Conservation (phyloP, 2,113 vertebrate species). For the Orcinus orca region DNA sequence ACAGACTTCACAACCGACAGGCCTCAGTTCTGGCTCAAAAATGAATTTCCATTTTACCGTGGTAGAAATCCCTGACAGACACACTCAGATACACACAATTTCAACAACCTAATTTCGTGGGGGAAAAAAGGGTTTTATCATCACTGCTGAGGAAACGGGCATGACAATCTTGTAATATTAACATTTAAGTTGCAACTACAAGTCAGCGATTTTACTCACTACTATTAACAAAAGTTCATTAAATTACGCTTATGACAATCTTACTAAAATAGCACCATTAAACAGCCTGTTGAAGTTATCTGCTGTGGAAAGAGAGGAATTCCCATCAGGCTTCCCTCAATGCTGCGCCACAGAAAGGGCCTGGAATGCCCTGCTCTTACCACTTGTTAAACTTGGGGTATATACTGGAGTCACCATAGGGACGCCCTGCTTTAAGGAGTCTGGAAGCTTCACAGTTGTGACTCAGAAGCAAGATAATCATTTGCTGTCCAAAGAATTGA, state of each 20-base stretch:
- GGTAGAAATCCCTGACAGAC: not conserved
- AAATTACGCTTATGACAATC: not conserved
- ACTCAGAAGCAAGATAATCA: not conserved
- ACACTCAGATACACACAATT: not conserved
- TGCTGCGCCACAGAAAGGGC: not conserved
- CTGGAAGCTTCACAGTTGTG: not conserved
- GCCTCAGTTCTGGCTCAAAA: not conserved
- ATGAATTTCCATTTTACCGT: not conserved
- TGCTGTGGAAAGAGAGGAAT: not conserved
- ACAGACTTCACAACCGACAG: not conserved
- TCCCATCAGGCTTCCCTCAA: not conserved
- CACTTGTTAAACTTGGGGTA: not conserved
- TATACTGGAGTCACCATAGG: not conserved
- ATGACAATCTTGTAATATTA: not conserved
- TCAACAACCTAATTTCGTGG: not conserved
- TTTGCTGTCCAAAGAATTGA: not conserved
- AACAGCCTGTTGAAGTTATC: not conserved
- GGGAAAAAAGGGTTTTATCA: not conserved
- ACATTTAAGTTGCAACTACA: not conserved
- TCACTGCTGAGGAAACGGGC: not conserved
- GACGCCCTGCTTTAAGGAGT: not conserved
- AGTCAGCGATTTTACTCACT: not conserved
- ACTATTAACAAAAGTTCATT: conserved; percentile 3
- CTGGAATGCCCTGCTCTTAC: not conserved
- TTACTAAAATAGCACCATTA: not conserved